phyloP scores from a whole-genome alignment of 2,113 vertebrate species.

The Mastomys natalensis region DNA sequence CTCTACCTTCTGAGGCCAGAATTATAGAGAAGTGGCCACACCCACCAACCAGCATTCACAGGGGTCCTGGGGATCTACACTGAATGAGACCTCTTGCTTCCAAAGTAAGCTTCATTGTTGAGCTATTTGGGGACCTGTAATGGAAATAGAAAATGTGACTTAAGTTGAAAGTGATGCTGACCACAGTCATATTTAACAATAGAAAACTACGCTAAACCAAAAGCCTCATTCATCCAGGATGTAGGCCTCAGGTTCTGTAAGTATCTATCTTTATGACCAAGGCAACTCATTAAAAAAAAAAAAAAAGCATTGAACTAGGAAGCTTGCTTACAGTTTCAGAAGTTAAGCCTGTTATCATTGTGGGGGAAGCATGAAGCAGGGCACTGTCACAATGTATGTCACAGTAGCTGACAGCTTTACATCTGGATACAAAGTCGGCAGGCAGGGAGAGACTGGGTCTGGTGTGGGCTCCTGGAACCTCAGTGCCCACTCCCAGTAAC shows the following conservation, averaged over 20 bases:
- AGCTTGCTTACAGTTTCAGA: neutral
- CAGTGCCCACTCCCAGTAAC: neutral
- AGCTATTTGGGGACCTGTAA: neutral
- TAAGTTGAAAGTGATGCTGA: neutral
- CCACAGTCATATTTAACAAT: slow-evolving; percentile 10
- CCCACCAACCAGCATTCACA: neutral
- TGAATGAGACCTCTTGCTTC: no score
- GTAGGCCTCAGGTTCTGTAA: neutral
- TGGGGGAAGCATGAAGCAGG: neutral
- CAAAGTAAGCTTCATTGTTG: neutral
- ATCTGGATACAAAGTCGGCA: neutral
- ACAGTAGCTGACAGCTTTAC: neutral
- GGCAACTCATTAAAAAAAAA: neutral
- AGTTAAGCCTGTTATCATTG: neutral
- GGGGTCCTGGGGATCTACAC: neutral
- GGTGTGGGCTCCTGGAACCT: neutral
- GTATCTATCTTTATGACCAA: neutral
- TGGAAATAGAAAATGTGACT: neutral
- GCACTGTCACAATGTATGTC: neutral
- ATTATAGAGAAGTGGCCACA: neutral
- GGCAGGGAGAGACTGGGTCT: neutral
- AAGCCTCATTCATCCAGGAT: slow-evolving; percentile 54
- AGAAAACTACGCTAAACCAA: slow-evolving; percentile 34
- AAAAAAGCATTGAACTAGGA: neutral
- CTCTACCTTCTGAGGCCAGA: neutral